Evolutionary conservation across 1,140 invertebrate genomes (phyloP).

Genomic region (Rhynchophorus ferrugineus): DNA sequence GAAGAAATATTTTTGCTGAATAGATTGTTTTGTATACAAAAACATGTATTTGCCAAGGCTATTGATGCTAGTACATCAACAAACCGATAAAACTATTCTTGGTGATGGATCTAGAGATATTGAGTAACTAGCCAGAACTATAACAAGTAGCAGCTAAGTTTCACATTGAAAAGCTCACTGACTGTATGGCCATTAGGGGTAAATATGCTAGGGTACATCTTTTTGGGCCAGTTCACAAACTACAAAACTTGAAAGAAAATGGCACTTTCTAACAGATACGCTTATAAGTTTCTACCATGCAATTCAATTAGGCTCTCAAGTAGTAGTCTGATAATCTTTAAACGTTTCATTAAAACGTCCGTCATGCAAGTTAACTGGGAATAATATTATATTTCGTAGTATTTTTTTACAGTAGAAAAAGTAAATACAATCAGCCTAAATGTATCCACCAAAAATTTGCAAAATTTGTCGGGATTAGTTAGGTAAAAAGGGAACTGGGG

Average conservation of each 20-base stretch:
- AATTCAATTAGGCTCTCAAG: conserved; percentile 32
- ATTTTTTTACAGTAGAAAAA: conserved; percentile 6
- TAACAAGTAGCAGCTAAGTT: too few relatives aligned
- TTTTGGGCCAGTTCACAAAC: conserved; percentile 41
- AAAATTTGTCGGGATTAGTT: conserved; percentile 8
- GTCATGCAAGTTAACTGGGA: conserved; percentile 20
- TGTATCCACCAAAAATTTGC: conserved; percentile 24
- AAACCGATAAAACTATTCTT: too few relatives aligned
- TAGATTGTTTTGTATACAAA: too few relatives aligned
- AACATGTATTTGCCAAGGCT: too few relatives aligned
- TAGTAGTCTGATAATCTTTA: conserved; percentile 7
- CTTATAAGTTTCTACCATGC: conserved; percentile 37
- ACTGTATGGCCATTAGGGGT: conserved; percentile 6
- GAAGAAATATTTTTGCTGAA: too few relatives aligned
- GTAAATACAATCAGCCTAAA: conserved; percentile 20
- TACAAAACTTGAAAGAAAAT: conserved; percentile 32
- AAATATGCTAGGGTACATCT: conserved; percentile 22
- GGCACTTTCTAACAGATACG: conserved; percentile 38
- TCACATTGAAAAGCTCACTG: too few relatives aligned
- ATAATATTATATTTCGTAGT: too few relatives aligned
- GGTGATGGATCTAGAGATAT: too few relatives aligned
- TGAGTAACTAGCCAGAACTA: too few relatives aligned
- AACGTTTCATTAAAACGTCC: conserved; percentile 5
- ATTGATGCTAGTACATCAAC: too few relatives aligned
- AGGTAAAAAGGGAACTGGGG: conserved; percentile 13